phyloP scores from a whole-genome alignment of 2,888 invertebrate genomes.

The Bellardia pandia region DNA sequence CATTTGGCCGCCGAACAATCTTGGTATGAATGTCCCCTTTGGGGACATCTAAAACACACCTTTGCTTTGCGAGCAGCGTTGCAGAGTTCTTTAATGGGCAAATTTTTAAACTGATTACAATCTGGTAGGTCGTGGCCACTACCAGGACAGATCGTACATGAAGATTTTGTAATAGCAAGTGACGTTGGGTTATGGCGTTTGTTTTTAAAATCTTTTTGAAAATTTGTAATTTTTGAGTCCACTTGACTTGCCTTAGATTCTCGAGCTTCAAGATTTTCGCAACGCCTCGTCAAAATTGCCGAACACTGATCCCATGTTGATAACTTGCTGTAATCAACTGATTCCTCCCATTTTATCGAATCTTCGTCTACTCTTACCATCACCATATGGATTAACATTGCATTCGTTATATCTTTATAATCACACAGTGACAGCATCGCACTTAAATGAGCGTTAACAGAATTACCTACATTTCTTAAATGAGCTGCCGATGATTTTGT shows the following conservation, averaged over 20 bases:
- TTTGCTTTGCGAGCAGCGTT: not conserved
- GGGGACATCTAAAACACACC: slow-evolving; percentile 17
- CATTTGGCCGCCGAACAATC: slow-evolving; percentile 13
- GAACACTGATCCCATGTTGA: slow-evolving; percentile 63
- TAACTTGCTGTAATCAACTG: slow-evolving; percentile 61
- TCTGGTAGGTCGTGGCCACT: slow-evolving; percentile 13
- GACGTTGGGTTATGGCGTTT: slow-evolving; percentile 23
- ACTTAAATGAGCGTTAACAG: slow-evolving; percentile 33
- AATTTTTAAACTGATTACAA: not conserved
- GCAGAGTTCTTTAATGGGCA: not conserved
- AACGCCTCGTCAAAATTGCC: slow-evolving; percentile 56
- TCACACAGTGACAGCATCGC: slow-evolving; percentile 38
- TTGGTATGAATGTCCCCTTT: not conserved
- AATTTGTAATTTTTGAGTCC: not conserved
- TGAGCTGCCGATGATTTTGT: slow-evolving; percentile 55
- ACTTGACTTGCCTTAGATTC: slow-evolving; percentile 41
- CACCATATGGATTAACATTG: slow-evolving; percentile 30
- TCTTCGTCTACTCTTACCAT: slow-evolving; percentile 15
- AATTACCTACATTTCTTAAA: slow-evolving; percentile 43
- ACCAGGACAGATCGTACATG: not conserved
- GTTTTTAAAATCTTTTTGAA: not conserved
- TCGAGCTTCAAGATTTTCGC: slow-evolving; percentile 65
- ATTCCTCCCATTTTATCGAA: slow-evolving; percentile 66
- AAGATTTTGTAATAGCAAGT: not conserved
- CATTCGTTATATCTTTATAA: slow-evolving; percentile 19